Percentiles rank a stretch among this genome's conserved stretches.
phyloP scores from a whole-genome alignment of 1,140 invertebrate species.

The Capitella teleta region DNA sequence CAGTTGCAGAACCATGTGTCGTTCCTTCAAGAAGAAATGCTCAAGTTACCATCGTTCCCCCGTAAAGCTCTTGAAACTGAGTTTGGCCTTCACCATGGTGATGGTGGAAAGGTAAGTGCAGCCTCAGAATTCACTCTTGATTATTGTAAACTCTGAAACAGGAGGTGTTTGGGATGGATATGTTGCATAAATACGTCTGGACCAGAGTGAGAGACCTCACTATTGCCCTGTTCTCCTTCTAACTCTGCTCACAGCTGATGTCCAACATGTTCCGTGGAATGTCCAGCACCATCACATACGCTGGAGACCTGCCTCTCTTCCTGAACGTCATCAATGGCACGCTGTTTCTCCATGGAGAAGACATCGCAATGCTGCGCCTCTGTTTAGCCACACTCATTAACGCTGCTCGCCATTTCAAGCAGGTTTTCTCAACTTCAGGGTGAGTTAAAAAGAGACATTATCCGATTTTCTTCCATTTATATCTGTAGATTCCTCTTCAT shows the following conservation, averaged over 20 bases:
- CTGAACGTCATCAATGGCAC: slow-evolving; percentile 95
- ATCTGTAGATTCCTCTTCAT: slow-evolving; percentile 74
- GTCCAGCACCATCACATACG: slow-evolving; percentile 95
- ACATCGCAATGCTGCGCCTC: slow-evolving; percentile 85
- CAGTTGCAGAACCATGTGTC: slow-evolving; percentile 41
- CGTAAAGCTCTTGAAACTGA: slow-evolving; percentile 94
- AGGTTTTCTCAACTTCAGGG: slow-evolving; percentile 96
- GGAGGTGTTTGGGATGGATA: slow-evolving; percentile 86
- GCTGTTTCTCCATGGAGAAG: slow-evolving; percentile 91
- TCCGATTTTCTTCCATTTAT: not conserved
- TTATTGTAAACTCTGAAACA: slow-evolving; percentile 26
- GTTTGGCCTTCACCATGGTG: slow-evolving; percentile 81
- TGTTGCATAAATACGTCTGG: slow-evolving; percentile 98
- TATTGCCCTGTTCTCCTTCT: too few species aligned
- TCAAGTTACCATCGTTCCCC: slow-evolving; percentile 96
- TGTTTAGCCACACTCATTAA: slow-evolving; percentile 96
- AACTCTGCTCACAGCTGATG: too few species aligned
- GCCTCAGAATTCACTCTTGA: not conserved
- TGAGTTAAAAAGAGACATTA: slow-evolving; percentile 31
- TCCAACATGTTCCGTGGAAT: slow-evolving; percentile 97
- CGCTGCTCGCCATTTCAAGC: slow-evolving; percentile 95
- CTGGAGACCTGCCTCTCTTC: slow-evolving; percentile 92
- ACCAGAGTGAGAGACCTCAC: slow-evolving; percentile 49
- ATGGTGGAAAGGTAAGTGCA: slow-evolving; percentile 64
- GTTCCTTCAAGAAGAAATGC: slow-evolving; percentile 97